Evolutionary conservation across 1,140 invertebrate species (phyloP).

Genomic region (Sminthurides bifidus): DNA sequence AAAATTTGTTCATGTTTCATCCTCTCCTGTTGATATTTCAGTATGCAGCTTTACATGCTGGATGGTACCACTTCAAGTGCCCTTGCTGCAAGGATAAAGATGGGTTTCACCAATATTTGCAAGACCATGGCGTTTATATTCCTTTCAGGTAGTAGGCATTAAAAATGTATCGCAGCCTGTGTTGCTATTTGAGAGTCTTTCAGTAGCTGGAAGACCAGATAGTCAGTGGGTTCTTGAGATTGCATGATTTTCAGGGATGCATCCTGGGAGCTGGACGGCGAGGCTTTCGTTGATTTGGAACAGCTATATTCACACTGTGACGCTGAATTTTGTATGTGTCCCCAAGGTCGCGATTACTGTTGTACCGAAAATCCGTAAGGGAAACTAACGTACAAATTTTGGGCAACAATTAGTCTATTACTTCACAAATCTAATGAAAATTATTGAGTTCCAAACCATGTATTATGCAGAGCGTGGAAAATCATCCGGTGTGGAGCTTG

Average conservation of each 20-base stretch:
- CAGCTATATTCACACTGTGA: slow-evolving; percentile 18
- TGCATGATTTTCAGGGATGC: slow-evolving; percentile 43
- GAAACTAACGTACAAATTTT: not conserved
- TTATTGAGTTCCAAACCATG: slow-evolving; percentile 10
- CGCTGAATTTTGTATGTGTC: slow-evolving; percentile 15
- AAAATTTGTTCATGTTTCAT: not conserved
- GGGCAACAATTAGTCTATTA: not conserved
- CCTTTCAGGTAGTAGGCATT: slow-evolving; percentile 40
- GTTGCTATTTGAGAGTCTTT: slow-evolving; percentile 7
- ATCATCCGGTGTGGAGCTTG: slow-evolving; percentile 44
- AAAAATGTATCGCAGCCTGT: not conserved
- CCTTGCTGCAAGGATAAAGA: slow-evolving; percentile 50
- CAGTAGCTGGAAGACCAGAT: slow-evolving; percentile 33
- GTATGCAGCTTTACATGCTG: not conserved
- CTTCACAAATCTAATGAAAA: slow-evolving; percentile 12
- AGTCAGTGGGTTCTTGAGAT: slow-evolving; percentile 37
- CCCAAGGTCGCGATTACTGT: slow-evolving; percentile 14
- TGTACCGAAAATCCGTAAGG: not conserved
- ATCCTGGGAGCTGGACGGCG: slow-evolving; percentile 52
- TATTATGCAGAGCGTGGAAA: slow-evolving; percentile 38
- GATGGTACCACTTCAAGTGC: slow-evolving; percentile 42
- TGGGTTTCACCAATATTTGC: slow-evolving; percentile 44
- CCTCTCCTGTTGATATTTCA: slow-evolving; percentile 9
- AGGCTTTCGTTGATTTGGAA: slow-evolving; percentile 42
- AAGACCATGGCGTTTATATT: slow-evolving; percentile 48